These are phyloP conservation scores for Melanotaenia trifasciata DNA, from an alignment of 2,797 vertebrate species.

Conservation along the genomic window DNA sequence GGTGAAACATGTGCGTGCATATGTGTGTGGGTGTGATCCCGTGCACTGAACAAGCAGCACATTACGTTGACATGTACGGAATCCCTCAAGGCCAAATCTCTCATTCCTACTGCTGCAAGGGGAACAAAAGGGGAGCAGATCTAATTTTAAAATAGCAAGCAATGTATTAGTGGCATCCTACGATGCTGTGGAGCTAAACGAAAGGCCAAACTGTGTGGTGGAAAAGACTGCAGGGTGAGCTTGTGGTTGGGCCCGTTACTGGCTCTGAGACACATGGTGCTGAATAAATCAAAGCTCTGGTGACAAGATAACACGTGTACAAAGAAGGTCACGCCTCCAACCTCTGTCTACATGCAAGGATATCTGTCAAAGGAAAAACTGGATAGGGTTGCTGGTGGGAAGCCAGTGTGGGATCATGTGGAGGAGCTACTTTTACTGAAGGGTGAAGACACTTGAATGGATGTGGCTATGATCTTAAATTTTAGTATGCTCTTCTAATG, in stretches of 20 bases:
- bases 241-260: slow-evolving; percentile 38
- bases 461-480: not conserved
- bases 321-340: slow-evolving; percentile 13
- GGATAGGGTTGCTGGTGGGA: slow-evolving; percentile 18
- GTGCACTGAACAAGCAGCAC: slow-evolving; percentile 32
- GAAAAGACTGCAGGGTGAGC: slow-evolving; percentile 19
- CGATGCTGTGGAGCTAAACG: slow-evolving; percentile 44
- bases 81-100: slow-evolving; percentile 72
- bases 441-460: not conserved
- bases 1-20: slow-evolving; percentile 34
- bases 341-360: not conserved
- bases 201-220: slow-evolving; percentile 54
- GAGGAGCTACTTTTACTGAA: not conserved
- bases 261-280: slow-evolving; percentile 33
- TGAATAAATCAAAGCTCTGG: slow-evolving; percentile 48
- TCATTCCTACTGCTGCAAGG: slow-evolving; percentile 14
- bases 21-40: slow-evolving; percentile 15
- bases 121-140: slow-evolving; percentile 29
- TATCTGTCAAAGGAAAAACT: slow-evolving; percentile 7
- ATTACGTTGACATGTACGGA: slow-evolving; percentile 58
- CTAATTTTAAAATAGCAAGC: slow-evolving; percentile 79
- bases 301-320: slow-evolving; percentile 26
- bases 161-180: slow-evolving; percentile 75
- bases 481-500: not conserved
- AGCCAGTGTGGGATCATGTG: slow-evolving; percentile 10